These are phyloP conservation scores for Notodonta ziczac DNA, from an alignment of 2,888 invertebrate species.

Conservation along the genomic window DNA sequence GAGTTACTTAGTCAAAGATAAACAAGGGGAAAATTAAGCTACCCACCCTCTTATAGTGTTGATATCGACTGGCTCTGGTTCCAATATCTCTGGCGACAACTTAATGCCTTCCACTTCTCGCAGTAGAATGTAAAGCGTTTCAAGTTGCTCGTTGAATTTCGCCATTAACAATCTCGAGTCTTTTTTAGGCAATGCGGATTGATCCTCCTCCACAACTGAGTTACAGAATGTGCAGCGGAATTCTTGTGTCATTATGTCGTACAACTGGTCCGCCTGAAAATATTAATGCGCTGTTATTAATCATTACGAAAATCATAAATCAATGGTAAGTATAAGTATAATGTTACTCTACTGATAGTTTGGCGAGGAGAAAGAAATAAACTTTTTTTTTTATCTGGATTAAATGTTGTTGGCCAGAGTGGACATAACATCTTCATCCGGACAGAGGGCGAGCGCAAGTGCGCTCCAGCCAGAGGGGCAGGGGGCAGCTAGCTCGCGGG, in stretches of 20 bases:
- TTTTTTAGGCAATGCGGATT: slow-evolving; percentile 95
- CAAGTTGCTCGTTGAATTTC: slow-evolving; percentile 97
- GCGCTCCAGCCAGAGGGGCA: too few relatives aligned
- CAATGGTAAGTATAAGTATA: too few relatives aligned
- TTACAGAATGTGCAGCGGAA: slow-evolving; percentile 96
- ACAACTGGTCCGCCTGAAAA: slow-evolving; percentile 92
- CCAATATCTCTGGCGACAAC: slow-evolving; percentile 95
- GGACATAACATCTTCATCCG: too few relatives aligned
- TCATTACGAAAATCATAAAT: too few relatives aligned
- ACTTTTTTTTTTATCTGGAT: too few relatives aligned
- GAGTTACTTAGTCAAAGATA: too few relatives aligned
- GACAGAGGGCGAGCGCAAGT: too few relatives aligned
- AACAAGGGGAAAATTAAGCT: background rate
- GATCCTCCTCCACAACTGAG: slow-evolving; percentile 96
- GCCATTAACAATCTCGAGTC: slow-evolving; percentile 96
- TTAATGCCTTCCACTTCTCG: slow-evolving; percentile 97
- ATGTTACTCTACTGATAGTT: too few relatives aligned
- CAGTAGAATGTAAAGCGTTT: slow-evolving; percentile 94
- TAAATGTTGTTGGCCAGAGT: too few relatives aligned
- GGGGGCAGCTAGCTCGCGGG: too few relatives aligned
- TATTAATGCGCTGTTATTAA: too few relatives aligned
- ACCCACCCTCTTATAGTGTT: slow-evolving; percentile 91
- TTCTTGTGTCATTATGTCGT: slow-evolving; percentile 92
- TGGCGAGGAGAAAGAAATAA: too few relatives aligned
- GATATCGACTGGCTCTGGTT: slow-evolving; percentile 96